Conservation (phyloP, 2,797 vertebrate species). For the Platalea minor region DNA sequence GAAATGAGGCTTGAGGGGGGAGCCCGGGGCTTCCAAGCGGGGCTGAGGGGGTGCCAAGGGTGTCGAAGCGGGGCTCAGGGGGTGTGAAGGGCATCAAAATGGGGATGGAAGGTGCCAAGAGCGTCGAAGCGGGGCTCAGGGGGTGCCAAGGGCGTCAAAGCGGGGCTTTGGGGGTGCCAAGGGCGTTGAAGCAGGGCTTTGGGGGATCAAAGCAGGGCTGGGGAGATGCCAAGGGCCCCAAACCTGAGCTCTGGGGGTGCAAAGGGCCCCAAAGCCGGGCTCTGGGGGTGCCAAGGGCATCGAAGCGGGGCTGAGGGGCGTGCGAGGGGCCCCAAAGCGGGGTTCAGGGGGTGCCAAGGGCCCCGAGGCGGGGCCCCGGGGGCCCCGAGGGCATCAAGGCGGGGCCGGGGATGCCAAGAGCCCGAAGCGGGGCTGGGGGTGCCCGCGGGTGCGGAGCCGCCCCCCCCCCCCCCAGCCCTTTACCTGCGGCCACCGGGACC, state of each 20-base stretch:
- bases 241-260: no score
- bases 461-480: background rate
- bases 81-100: no score
- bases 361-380: background rate
- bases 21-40: background rate
- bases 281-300: no score
- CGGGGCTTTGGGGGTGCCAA: background rate
- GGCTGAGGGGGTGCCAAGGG: background rate
- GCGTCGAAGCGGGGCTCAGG: background rate
- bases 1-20: no score
- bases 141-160: background rate
- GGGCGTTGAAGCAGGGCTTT: rapidly evolving
- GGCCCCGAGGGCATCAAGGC: rapidly evolving
- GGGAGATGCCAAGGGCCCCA: no score
- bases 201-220: no score
- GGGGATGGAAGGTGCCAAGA: background rate
- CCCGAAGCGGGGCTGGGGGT: background rate
- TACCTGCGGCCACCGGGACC: background rate
- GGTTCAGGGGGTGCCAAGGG: background rate
- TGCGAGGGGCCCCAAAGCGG: background rate
- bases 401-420: background rate
- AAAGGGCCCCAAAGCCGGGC: no score
- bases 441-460: background rate
- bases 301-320: background rate
- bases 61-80: background rate